Evolutionary conservation across 2,113 vertebrate genomes (phyloP).

Genomic region (Ivindomyrus marchei): DNA sequence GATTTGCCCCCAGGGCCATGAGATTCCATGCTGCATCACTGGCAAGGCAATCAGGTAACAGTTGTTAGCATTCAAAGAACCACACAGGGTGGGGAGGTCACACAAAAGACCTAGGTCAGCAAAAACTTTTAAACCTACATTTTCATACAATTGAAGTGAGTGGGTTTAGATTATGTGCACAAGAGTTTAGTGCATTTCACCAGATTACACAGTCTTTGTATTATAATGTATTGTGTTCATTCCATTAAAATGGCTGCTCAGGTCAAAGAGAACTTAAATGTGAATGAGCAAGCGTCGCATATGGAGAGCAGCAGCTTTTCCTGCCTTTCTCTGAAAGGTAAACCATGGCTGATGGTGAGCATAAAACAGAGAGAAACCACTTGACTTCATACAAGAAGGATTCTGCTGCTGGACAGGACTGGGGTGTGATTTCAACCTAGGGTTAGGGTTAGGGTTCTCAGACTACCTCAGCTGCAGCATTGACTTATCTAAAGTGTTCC

Average conservation of each 20-base stretch:
- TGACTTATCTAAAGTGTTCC: background rate
- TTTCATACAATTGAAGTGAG: background rate
- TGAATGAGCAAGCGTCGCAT: background rate
- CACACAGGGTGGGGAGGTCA: background rate
- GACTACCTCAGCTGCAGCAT: background rate
- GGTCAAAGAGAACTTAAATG: background rate
- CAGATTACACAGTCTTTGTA: background rate
- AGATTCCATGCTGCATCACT: background rate
- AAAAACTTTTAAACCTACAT: background rate
- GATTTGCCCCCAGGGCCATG: background rate
- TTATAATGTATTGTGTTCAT: background rate
- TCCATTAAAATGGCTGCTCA: background rate
- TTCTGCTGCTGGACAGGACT: background rate
- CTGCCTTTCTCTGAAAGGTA: background rate
- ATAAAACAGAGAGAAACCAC: background rate
- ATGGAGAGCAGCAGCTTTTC: background rate
- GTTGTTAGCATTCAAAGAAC: background rate
- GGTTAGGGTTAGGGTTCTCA: background rate
- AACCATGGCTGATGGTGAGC: background rate
- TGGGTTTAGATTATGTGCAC: background rate
- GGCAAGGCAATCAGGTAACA: background rate
- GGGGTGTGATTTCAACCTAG: background rate
- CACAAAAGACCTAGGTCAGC: background rate
- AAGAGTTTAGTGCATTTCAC: background rate
- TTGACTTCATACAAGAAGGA: background rate